These are phyloP conservation scores for Hemithea aestivaria DNA, from an alignment of 2,888 invertebrate species.

Conservation along the genomic window DNA sequence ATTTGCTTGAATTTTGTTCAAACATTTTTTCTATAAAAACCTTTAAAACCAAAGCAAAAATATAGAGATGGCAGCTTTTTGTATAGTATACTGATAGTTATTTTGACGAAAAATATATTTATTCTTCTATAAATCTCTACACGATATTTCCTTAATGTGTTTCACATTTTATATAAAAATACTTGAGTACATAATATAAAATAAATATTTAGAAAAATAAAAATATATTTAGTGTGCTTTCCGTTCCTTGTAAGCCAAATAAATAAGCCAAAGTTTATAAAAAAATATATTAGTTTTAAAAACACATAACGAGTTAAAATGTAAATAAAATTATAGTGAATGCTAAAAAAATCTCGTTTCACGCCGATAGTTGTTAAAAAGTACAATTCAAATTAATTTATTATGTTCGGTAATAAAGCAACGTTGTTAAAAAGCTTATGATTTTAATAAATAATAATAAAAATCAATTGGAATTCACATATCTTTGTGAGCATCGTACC, in stretches of 20 bases:
- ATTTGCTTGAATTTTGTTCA: slow-evolving; percentile 40
- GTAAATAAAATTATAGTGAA: slow-evolving; percentile 29
- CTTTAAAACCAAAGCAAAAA: slow-evolving; percentile 34
- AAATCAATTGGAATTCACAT: slow-evolving; percentile 49
- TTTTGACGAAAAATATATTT: slow-evolving; percentile 33
- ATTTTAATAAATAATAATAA: slow-evolving; percentile 4
- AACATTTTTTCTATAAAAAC: slow-evolving; percentile 12
- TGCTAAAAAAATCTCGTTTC: slow-evolving; percentile 32
- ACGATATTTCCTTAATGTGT: slow-evolving; percentile 27
- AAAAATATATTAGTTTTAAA: slow-evolving; percentile 32
- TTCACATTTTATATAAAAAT: slow-evolving; percentile 28
- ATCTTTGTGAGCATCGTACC: slow-evolving; percentile 42
- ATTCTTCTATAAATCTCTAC: slow-evolving; percentile 34
- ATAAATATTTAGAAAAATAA: slow-evolving; percentile 19
- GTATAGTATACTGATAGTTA: slow-evolving; percentile 48
- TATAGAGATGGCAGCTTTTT: slow-evolving; percentile 50
- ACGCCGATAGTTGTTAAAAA: slow-evolving; percentile 41
- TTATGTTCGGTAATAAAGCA: slow-evolving; percentile 34
- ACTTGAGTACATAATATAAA: slow-evolving; percentile 34
- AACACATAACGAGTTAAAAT: slow-evolving; percentile 23
- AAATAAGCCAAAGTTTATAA: slow-evolving; percentile 66
- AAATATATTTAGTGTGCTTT: slow-evolving; percentile 28
- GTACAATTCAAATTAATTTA: slow-evolving; percentile 58
- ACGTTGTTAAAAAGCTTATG: too few relatives aligned
- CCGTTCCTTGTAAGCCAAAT: slow-evolving; percentile 63